Evolutionary conservation across 2,797 vertebrate genomes (phyloP).

Genomic region (Arctocebus calabarensis): DNA sequence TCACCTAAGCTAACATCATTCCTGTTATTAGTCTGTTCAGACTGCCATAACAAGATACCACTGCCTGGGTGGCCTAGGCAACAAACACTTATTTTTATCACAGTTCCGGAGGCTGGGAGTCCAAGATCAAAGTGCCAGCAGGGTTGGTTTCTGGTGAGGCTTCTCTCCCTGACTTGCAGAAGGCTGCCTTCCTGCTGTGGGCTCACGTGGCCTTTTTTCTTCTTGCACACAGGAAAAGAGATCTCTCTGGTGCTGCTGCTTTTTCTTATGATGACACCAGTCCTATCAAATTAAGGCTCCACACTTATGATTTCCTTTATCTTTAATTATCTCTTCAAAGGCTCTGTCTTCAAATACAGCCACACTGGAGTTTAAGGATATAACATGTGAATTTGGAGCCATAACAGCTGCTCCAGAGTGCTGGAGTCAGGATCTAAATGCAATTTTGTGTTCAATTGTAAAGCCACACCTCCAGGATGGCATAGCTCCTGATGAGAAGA

Average conservation of each 20-base stretch:
- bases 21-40: not conserved
- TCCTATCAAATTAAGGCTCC: not conserved
- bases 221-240: not conserved
- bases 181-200: not conserved
- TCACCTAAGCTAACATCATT: not conserved
- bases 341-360: not conserved
- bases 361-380: not conserved
- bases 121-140: not conserved
- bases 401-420: not conserved
- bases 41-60: not conserved
- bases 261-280: not conserved
- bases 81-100: not conserved
- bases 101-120: not conserved
- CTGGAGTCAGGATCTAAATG: not conserved
- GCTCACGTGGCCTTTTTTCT: not conserved
- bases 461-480: not conserved
- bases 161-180: not conserved
- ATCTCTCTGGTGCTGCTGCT: not conserved
- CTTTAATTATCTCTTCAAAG: not conserved
- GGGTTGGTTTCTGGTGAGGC: not conserved
- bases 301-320: not conserved
- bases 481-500: not conserved
- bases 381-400: not conserved
- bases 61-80: not conserved
- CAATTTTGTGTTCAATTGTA: not conserved